Conservation (phyloP, 2,888 invertebrate species). For the Acanthoscelides obtectus region DNA sequence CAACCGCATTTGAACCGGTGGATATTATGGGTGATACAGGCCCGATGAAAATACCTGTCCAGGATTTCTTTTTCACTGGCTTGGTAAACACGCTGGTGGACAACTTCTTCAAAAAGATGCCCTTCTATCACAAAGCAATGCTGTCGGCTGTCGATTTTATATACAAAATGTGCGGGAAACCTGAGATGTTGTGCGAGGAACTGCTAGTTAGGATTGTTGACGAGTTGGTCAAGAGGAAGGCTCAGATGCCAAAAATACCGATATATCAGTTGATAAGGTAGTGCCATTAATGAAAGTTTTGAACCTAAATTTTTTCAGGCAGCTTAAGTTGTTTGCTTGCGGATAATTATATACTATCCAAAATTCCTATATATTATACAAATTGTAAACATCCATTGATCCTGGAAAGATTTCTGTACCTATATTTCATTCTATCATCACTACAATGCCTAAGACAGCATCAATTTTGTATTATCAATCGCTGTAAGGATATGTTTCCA, state of each 20-base stretch:
- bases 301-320: too few species aligned
- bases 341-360: too few species aligned
- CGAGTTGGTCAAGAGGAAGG: constrained; percentile 22
- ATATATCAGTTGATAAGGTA: constrained; percentile 18
- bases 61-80: constrained; percentile 54
- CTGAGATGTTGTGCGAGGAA: constrained; percentile 48
- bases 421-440: too few species aligned
- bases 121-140: constrained; percentile 55
- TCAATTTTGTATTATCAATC: too few species aligned
- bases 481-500: too few species aligned
- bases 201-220: constrained; percentile 29
- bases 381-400: too few species aligned
- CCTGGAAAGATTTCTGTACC: too few species aligned
- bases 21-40: constrained; percentile 37
- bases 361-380: too few species aligned
- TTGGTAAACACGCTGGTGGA: constrained; percentile 48
- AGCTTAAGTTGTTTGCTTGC: too few species aligned
- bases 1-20: constrained; percentile 47
- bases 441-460: too few species aligned
- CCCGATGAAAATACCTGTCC: constrained; percentile 42
- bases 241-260: constrained; percentile 10
- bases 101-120: constrained; percentile 48
- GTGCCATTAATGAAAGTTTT: neutral
- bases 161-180: constrained; percentile 58
- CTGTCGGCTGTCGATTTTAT: constrained; percentile 57